phyloP scores from a whole-genome alignment of 2,888 invertebrate genomes.

The Sceliomorpha sp. region DNA sequence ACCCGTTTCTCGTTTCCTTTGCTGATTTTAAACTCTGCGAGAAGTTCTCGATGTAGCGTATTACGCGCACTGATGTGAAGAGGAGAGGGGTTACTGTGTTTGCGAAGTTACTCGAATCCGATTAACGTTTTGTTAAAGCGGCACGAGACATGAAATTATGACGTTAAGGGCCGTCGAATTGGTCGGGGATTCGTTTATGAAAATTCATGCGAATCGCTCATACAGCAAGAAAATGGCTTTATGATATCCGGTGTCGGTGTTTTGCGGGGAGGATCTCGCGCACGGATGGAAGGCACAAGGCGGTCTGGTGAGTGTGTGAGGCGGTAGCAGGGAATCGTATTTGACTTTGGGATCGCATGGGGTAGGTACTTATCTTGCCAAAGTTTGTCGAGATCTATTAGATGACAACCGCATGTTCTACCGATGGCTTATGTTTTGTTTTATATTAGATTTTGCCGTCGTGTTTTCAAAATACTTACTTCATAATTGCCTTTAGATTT shows the following conservation, averaged over 20 bases:
- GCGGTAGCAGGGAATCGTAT: too few relatives aligned
- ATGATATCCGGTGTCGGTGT: background rate
- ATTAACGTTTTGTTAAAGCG: slow-evolving; percentile 36
- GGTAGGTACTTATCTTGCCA: too few relatives aligned
- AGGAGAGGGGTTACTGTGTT: slow-evolving; percentile 27
- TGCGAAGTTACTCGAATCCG: slow-evolving; percentile 39
- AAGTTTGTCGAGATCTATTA: too few relatives aligned
- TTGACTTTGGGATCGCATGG: too few relatives aligned
- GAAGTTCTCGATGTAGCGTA: slow-evolving; percentile 46
- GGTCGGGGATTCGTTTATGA: slow-evolving; percentile 13
- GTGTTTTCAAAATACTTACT: too few relatives aligned
- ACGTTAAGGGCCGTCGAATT: slow-evolving; percentile 17
- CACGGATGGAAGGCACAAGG: too few relatives aligned
- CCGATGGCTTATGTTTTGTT: too few relatives aligned
- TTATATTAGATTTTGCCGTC: too few relatives aligned
- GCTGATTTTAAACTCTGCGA: slow-evolving; percentile 53
- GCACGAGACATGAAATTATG: slow-evolving; percentile 24
- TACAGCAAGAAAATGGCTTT: slow-evolving; percentile 8
- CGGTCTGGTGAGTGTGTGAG: too few relatives aligned
- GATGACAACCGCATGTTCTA: too few relatives aligned
- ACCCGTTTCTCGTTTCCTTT: slow-evolving; percentile 53
- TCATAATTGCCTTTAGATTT: too few relatives aligned
- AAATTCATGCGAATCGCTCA: slow-evolving; percentile 43
- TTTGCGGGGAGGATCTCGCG: background rate
- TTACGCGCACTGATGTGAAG: slow-evolving; percentile 36